These are phyloP conservation scores for Psittacula derbiana DNA, from an alignment of 2,797 vertebrate species.

Conservation along the genomic window DNA sequence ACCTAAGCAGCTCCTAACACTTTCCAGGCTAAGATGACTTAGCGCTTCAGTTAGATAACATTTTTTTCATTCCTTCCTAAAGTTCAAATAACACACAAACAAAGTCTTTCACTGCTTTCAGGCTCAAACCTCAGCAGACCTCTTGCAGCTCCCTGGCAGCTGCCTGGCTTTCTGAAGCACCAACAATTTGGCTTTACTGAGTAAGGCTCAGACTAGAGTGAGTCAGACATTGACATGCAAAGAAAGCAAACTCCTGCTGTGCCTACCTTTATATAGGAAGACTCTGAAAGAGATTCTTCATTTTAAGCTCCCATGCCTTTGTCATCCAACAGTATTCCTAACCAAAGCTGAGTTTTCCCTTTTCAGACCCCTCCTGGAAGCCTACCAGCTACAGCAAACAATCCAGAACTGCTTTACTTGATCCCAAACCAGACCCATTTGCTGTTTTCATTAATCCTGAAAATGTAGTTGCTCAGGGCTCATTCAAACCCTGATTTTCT, in stretches of 20 bases:
- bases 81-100: neutral
- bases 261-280: neutral
- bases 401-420: neutral
- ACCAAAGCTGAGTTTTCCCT: neutral
- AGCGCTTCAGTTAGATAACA: neutral
- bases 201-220: neutral
- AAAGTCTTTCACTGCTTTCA: neutral
- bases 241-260: neutral
- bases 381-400: neutral
- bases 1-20: neutral
- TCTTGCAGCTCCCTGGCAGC: neutral
- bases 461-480: neutral
- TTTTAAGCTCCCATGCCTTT: neutral
- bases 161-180: neutral
- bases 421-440: neutral
- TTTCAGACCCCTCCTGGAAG: neutral
- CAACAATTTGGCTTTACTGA: neutral
- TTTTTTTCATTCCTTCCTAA: neutral
- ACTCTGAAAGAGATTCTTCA: neutral
- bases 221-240: neutral
- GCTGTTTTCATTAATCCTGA: neutral
- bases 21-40: slow-evolving; percentile 6
- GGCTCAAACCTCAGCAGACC: neutral
- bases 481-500: neutral
- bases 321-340: neutral